Base-by-base conservation (phyloP, 2,888 invertebrate species). In the Acleris literana region DNA sequence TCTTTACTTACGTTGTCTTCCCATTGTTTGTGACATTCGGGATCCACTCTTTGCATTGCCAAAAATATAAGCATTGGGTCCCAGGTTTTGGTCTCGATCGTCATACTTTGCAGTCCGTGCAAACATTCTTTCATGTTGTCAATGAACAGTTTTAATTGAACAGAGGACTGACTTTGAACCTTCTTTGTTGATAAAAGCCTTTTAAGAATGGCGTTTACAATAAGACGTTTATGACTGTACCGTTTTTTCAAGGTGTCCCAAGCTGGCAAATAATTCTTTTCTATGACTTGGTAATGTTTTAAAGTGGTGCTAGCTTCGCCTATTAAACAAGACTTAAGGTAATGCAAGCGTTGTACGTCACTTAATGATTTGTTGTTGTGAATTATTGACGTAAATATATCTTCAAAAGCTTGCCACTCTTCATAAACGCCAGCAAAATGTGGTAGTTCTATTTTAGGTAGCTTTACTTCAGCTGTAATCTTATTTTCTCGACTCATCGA, bases 201-300 rank as follows among this genome's bases (percentile, higher is more conserved):
- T 49, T 20, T 2, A 44, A 43, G 4, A 72, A 52, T 58, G 63
- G 68, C 0, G 46, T 57, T 43, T 3, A 43, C 43, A 43, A 43
- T 43, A 43, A 43, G 43, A 25, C 25, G 25, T 25, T 25, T 25
- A 25, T 25, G 25, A 25, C 25, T 25, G 25, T 25, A 25, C 25
- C 25, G 25, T 25, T 25, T 25, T 25, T 2, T 25, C 25, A 25
- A 25, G 25, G 25, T 25, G 25, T 25, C 43, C 71, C 72, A 75
- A 2, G 73, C 72, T 20, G 72, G 71, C 1, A 53, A 16, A 48
- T 75, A 73, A 53, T 75, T 74, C 1, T 33, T 2, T 11, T 73
- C 70, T 3, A 71, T 73, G 5, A 54, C 63, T 11, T 57, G 3
- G 0, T 63, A 33, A 49, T 46, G 53, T 18, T 53, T 68, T 33